Base-by-base conservation (phyloP, 2,797 vertebrate genomes). In the Aselliscus stoliczkanus region DNA sequence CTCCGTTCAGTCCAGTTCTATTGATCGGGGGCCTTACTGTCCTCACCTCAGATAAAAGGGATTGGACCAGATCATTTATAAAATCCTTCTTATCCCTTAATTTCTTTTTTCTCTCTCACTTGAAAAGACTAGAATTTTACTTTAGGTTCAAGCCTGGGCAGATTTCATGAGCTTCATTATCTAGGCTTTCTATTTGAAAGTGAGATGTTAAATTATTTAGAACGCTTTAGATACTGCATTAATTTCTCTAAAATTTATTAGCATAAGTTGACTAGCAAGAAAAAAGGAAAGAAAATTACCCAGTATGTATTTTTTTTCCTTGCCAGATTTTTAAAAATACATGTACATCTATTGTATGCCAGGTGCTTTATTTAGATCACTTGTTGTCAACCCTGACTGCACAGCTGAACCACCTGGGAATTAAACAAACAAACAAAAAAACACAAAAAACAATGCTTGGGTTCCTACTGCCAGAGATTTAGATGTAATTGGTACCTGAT, bases 91-190 rank as follows among this genome's bases (percentile, higher is more conserved):
- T 47, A 11, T 21, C 13, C 34, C n/a, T 47, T 21, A 39, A 2
- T 90, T 58, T 87, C 31, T 81, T 20, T 56, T 67, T 94, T 15
- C 31, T 67, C n/a, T 77, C 7, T 85, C 47, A 25, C 34, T 84
- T 87, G 62, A 76, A 52, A 93, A 88, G 44, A 52, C 18, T 92
- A 50, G 34, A 80, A 39, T 29, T 88, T 94, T 87, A 47, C 52
- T 93, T 93, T 92, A 94, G n/a, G 25, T 90, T 93, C 31, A 60
- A 93, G 64, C 84, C 34, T 90, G 69, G 76, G 39, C 77, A 79
- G 29, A 86, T 44, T 93, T 96, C 47, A 93, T 93, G 58, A 85
- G 64, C 65, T 93, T 82, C 86, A 80, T 95, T 94, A 93, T 69
- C 20, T 44, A 79, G 44, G 39, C 70, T 93, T 93, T 95, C 81